Conservation (phyloP, 1,140 invertebrate genomes). For the Pomacea maculata region DNA sequence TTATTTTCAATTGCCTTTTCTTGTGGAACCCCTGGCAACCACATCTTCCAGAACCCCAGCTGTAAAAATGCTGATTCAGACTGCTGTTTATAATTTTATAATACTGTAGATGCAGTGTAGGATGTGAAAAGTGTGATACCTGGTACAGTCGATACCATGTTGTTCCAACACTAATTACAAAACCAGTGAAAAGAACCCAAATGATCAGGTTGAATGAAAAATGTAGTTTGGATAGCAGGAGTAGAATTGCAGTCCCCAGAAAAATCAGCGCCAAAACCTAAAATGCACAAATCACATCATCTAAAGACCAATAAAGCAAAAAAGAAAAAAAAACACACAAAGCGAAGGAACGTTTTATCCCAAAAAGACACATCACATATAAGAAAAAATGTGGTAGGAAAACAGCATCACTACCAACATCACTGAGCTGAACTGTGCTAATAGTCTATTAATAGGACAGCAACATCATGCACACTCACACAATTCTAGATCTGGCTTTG, state of each 20-base stretch:
- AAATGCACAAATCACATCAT: neutral
- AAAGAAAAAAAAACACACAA: neutral
- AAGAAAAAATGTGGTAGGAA: neutral
- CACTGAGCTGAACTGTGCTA: too few species aligned
- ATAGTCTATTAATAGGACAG: too few species aligned
- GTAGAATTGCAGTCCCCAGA: neutral
- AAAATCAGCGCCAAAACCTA: constrained; percentile 3
- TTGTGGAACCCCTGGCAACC: too few species aligned
- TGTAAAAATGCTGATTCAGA: too few species aligned
- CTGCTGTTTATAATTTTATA: too few species aligned
- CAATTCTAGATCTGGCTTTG: too few species aligned
- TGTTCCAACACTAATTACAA: constrained; percentile 43
- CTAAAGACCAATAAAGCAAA: neutral
- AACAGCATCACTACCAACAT: too few species aligned
- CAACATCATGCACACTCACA: too few species aligned
- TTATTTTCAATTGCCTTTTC: too few species aligned
- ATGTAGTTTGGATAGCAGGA: neutral
- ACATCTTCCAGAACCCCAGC: too few species aligned
- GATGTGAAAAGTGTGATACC: constrained; percentile 23
- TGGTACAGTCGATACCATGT: constrained; percentile 50
- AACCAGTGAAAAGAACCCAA: constrained; percentile 23
- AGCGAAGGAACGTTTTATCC: neutral
- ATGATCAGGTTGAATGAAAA: neutral
- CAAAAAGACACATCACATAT: neutral
- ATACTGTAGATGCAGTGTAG: neutral